These are phyloP conservation scores for Trichomycterus rosablanca DNA, from an alignment of 2,113 vertebrate genomes.

Conservation along the genomic window DNA sequence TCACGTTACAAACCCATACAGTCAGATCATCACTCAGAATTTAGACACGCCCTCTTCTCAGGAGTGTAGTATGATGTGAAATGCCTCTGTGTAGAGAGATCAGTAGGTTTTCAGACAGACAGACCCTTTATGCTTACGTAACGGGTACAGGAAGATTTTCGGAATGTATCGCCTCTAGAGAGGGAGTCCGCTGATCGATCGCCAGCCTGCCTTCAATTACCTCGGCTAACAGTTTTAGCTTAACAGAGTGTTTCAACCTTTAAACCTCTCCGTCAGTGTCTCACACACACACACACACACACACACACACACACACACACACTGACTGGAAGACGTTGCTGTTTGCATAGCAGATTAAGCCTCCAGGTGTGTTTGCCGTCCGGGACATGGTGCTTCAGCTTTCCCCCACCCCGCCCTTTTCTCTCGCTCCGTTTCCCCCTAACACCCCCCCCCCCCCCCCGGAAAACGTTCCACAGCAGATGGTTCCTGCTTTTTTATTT, in stretches of 20 bases:
- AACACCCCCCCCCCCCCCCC: constrained; percentile 20
- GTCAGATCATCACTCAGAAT: no score
- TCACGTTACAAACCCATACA: no score
- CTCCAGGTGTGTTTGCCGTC: constrained; percentile 39
- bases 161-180: no score
- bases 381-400: constrained; percentile 34
- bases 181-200: constrained; percentile 60
- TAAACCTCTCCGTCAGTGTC: constrained; percentile 26
- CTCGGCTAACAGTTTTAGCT: constrained; percentile 41
- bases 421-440: constrained; percentile 41
- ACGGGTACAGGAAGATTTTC: no score
- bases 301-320: not conserved
- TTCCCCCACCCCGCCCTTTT: constrained; percentile 20
- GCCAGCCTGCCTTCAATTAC: constrained; percentile 54
- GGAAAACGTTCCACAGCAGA: constrained; percentile 65
- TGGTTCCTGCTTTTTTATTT: constrained; percentile 67
- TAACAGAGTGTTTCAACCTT: constrained; percentile 42
- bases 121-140: no score
- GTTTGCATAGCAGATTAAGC: constrained; percentile 51
- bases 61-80: no score
- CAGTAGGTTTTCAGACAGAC: no score
- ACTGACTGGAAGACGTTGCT: constrained; percentile 35
- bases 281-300: not conserved
- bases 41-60: no score
- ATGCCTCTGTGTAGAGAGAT: no score